A percentile compares a stretch with the other conserved stretches of the same genome.
Conservation (phyloP, 1,140 invertebrate species). For the Drosophila arawakana region DNA sequence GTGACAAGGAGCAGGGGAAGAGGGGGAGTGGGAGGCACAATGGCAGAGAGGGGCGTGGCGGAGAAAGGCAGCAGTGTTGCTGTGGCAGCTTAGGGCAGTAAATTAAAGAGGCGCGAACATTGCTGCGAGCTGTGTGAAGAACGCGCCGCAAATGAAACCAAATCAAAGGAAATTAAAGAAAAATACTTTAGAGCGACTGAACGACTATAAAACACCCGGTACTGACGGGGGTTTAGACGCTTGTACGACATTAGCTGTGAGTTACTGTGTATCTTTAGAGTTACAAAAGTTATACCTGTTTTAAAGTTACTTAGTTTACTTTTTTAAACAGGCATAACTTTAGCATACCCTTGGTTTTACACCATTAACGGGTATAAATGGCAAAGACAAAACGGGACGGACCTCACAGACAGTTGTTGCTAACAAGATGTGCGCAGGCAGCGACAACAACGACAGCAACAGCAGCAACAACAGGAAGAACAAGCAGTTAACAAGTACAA, state of each 20-base stretch:
- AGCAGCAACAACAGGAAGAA: constrained; percentile 26
- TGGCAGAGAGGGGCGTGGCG: not conserved
- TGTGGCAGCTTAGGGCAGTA: constrained; percentile 42
- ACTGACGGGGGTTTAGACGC: too few relatives aligned
- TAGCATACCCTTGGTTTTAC: not conserved
- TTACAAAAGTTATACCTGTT: too few relatives aligned
- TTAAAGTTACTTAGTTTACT: too few relatives aligned
- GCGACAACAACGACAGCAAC: constrained; percentile 57
- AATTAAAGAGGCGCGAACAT: constrained; percentile 81
- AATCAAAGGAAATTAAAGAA: not conserved
- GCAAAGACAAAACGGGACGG: constrained; percentile 9
- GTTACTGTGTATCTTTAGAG: too few relatives aligned
- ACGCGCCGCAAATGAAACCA: constrained; percentile 6
- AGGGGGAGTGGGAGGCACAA: not conserved
- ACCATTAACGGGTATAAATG: not conserved
- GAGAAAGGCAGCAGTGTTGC: constrained; percentile 18
- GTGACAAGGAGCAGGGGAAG: constrained; percentile 1
- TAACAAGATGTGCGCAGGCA: constrained; percentile 76
- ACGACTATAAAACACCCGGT: not conserved
- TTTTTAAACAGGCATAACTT: too few relatives aligned
- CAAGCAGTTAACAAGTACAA: constrained; percentile 66
- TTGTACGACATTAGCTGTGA: too few relatives aligned
- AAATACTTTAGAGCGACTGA: too few relatives aligned
- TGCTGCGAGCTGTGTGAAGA: constrained; percentile 66
- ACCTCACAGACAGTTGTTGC: constrained; percentile 52